Evolutionary conservation across 2,888 invertebrate genomes (phyloP).

Genomic region (Tricholauxania praeusta): DNA sequence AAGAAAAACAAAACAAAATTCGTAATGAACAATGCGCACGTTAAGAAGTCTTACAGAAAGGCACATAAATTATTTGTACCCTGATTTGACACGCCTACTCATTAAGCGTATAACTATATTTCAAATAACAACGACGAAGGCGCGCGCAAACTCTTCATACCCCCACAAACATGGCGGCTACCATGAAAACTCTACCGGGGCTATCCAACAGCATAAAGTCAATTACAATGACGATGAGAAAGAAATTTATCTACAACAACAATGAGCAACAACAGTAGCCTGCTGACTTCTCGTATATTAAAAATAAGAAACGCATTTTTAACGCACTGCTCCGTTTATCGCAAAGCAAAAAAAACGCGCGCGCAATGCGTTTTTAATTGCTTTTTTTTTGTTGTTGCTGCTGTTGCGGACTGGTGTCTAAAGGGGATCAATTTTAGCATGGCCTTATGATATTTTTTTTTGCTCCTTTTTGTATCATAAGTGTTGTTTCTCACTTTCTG

Average conservation of each 20-base stretch:
- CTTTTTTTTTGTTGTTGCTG: constrained; percentile 38
- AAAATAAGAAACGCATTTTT: constrained; percentile 12
- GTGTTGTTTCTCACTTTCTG: constrained; percentile 5
- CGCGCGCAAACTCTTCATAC: not conserved
- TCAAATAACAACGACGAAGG: constrained; percentile 26
- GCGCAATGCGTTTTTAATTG: constrained; percentile 52
- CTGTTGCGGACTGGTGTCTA: not conserved
- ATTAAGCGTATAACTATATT: constrained; percentile 48
- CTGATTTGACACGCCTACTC: constrained; percentile 50
- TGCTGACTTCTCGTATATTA: not conserved
- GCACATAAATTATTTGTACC: constrained; percentile 48
- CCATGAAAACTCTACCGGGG: not conserved
- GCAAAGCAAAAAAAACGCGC: constrained; percentile 42
- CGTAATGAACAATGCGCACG: not conserved
- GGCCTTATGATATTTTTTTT: too few relatives aligned
- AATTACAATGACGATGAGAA: not conserved
- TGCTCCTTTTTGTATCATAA: not conserved
- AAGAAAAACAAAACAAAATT: not conserved
- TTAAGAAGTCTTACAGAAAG: not conserved
- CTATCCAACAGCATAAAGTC: not conserved
- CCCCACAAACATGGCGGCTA: constrained; percentile 7
- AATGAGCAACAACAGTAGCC: not conserved
- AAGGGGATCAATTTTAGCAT: too few relatives aligned
- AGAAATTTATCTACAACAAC: constrained; percentile 3
- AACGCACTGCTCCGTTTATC: constrained; percentile 37